Base-by-base conservation (phyloP, 2,797 vertebrate species). In the Hyperoplus immaculatus region DNA sequence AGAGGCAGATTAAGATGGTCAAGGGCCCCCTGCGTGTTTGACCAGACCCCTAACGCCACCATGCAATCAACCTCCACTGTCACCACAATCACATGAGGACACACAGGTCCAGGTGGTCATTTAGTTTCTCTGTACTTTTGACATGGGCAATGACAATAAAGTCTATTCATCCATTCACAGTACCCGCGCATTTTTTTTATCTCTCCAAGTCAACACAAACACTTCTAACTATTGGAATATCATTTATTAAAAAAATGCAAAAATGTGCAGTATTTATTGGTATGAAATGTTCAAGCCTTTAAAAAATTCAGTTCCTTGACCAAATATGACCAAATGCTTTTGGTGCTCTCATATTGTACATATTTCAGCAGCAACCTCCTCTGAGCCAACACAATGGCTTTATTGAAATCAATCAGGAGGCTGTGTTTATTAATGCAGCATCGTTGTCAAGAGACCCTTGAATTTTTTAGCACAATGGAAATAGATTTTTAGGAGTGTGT, bases 1-100 rank as follows among this genome's bases (percentile, higher is more conserved):
- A 69, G 41, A 80, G n/a, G 21, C 16, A 50, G 63, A 73, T 72
- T 39, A 46, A 38, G 58, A 58, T 49, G 16, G 51, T 4, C 0
- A 39, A 47, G 6, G 9, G 11, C 16, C n/a, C 4, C 3, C 3
- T 54, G 18, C 12, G 21, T 50, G 21, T 64, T 70, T 76, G 41
- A 45, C 42, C 49, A 45, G 46, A 65, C 9, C 5, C 10, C 29
- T 9, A 43, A 8, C 0, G 4, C 3, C 43, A 53, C 36, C 10
- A 5, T 21, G 14, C 12, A 45, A 38, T 58, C 29, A 15, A 55
- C 36, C 41, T 70, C 51, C 8, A 7, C 6, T 65, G 55, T 69
- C 47, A 15, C 18, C 18, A 3, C 38, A 65, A 18, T 43, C 21
- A n/a, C 41, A 11, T 16, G 0, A 18, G 38, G 55, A 5, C 50